These are phyloP conservation scores for Paraescarpia echinospica DNA, from an alignment of 1,140 invertebrate genomes.

Conservation along the genomic window DNA sequence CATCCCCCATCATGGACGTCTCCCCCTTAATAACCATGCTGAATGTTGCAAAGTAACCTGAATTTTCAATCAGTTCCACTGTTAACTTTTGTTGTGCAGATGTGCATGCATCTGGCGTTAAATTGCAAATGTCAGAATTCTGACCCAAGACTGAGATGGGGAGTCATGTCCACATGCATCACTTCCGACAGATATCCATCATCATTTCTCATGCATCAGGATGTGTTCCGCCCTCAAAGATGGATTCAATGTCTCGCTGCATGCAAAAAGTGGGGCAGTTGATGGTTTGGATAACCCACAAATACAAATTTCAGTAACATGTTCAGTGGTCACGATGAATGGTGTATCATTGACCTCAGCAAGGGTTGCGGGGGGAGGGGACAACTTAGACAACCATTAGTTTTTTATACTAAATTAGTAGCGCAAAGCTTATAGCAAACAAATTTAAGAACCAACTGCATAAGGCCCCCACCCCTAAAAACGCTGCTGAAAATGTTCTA, in stretches of 20 bases:
- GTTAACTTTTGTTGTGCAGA: background rate
- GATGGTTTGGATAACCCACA: background rate
- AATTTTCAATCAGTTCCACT: background rate
- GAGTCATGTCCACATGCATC: background rate
- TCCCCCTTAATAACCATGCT: background rate
- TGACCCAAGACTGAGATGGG: background rate
- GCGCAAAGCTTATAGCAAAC: too few species aligned
- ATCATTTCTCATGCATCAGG: background rate
- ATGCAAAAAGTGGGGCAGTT: background rate
- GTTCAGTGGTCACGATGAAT: too few species aligned
- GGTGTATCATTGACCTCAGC: background rate
- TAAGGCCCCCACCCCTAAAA: too few species aligned
- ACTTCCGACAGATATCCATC: background rate
- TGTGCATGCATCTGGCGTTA: background rate
- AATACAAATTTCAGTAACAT: background rate
- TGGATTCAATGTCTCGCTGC: background rate
- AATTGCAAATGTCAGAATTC: constrained; percentile 1
- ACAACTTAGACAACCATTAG: too few species aligned
- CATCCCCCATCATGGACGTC: background rate
- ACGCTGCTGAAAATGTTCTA: too few species aligned
- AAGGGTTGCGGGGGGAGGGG: too few species aligned
- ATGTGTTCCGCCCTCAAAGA: background rate
- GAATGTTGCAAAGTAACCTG: background rate
- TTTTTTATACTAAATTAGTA: too few species aligned
- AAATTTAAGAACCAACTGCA: too few species aligned